Base-by-base conservation (phyloP, 2,888 invertebrate species). In the Bimastos eiseni region DNA sequence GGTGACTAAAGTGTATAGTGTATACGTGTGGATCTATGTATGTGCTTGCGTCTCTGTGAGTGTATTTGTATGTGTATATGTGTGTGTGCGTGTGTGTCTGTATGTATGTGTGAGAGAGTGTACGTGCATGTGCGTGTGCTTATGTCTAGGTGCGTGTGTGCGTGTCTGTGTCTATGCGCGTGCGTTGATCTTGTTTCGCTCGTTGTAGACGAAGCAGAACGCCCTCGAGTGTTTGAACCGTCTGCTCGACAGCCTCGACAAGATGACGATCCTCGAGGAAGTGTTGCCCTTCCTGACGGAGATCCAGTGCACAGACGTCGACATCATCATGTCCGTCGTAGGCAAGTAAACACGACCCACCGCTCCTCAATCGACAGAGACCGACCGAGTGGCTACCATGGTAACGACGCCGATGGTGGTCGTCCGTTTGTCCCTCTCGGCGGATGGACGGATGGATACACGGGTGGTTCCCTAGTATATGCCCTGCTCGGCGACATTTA, bases 201-300 rank as follows among this genome's bases (percentile, higher is more conserved):
- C n/a, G 70, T 6, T 70, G 5, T 70, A 95, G 95, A 94, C 95
- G 91, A 94, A 94, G 91, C 93, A 95, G 83, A 95, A 95, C 92
- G 95, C 95, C 30, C 93, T 95, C 92, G 93, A 94, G 8, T 95
- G 95, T 92, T 94, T 95, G 90, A 98, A 98, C 95, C 96, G 97
- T 93, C 97, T 97, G 34, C 96, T 98, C 92, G 97, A 97, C 93
- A 97, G 97, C 93, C 96, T 98, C 93, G 98, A 98, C 93, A 97
- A 97, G 94, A 96, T 96, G 91, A 97, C 98, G 95, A 97, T 98
- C 91, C 96, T 98, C 93, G 98, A 98, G 93, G 97, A 98, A 94
- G 97, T 98, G 89, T 96, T 98, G 93, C 98, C 98, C 0, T 96
- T 98, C 92, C 96, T 99, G 70, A 97, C 97, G 94, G 97, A 97